Evolutionary conservation across 1,140 invertebrate species (phyloP), one percentile per base, ranked within the genome.

Genomic region (Leptoteleia sp.): DNA sequence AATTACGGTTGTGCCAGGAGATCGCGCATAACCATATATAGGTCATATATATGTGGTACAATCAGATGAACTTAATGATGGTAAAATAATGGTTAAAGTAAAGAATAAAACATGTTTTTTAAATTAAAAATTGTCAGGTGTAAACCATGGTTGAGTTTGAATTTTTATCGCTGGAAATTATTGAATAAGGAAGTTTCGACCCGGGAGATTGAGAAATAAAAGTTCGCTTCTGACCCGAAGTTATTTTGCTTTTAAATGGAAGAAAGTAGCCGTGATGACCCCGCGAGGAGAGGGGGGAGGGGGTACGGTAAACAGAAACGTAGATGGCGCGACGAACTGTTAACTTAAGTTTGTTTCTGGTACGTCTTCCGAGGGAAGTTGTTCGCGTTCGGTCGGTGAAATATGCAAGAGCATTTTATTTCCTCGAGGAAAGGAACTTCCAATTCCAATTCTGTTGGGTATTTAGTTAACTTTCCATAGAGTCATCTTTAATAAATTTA

Each of bases 101-200:
- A n/a, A n/a, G n/a, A n/a, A n/a, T n/a, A n/a, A n/a, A n/a, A n/a
- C n/a, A n/a, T n/a, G n/a, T n/a, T n/a, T n/a, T n/a, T n/a, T n/a
- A n/a, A n/a, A n/a, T n/a, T n/a, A n/a, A n/a, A n/a, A n/a, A n/a
- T n/a, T n/a, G n/a, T n/a, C n/a, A n/a, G n/a, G n/a, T n/a, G n/a
- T n/a, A n/a, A n/a, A n/a, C n/a, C 19, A 9, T 7, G 40, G 47
- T 19, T 17, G 7, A 57, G 45, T 59, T 59, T 59, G 38, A 59
- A 59, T 59, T 43, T 59, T 59, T 33, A 59, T 59, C 45, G 54
- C 40, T 6, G 16, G 6, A 25, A 65, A 65, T 65, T 35, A 54
- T 65, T 65, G 37, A 40, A 42, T 42, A 16, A 45, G 40, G 43
- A 40, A 40, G 35, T 55, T 54, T 19, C 12, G 3, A 1, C 48